Conservation (phyloP, 2,888 invertebrate genomes). For the Zele albiditarsus region DNA sequence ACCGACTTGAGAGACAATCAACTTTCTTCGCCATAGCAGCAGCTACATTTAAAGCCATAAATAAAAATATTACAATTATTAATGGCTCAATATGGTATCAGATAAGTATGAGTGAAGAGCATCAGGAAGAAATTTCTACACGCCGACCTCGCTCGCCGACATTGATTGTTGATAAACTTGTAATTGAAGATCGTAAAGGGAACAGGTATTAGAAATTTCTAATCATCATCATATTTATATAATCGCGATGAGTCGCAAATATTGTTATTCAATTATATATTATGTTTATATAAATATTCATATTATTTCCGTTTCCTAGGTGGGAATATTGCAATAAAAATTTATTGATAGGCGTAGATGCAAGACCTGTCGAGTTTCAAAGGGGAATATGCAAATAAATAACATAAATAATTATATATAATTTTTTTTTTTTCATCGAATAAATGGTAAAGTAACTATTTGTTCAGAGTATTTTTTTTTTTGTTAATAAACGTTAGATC, state of each 20-base stretch:
- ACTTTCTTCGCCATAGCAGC: constrained; percentile 64
- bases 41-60: constrained; percentile 54
- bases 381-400: constrained; percentile 49
- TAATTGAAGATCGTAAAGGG: constrained; percentile 65
- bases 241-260: neutral
- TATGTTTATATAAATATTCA: neutral
- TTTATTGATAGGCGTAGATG: constrained; percentile 50
- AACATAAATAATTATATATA: neutral
- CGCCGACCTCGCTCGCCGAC: constrained; percentile 46
- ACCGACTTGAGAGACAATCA: constrained; percentile 52
- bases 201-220: constrained; percentile 57
- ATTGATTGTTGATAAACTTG: constrained; percentile 60
- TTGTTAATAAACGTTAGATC: neutral
- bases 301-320: constrained; percentile 50
- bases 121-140: constrained; percentile 51
- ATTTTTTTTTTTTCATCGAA: neutral
- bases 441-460: neutral
- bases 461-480: neutral
- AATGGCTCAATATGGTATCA: constrained; percentile 59
- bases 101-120: constrained; percentile 44
- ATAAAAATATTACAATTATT: constrained; percentile 49
- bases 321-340: constrained; percentile 60
- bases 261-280: neutral
- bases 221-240: neutral
- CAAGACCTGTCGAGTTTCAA: constrained; percentile 53